Conservation (phyloP, 2,113 vertebrate species). For the Cromileptes altivelis region DNA sequence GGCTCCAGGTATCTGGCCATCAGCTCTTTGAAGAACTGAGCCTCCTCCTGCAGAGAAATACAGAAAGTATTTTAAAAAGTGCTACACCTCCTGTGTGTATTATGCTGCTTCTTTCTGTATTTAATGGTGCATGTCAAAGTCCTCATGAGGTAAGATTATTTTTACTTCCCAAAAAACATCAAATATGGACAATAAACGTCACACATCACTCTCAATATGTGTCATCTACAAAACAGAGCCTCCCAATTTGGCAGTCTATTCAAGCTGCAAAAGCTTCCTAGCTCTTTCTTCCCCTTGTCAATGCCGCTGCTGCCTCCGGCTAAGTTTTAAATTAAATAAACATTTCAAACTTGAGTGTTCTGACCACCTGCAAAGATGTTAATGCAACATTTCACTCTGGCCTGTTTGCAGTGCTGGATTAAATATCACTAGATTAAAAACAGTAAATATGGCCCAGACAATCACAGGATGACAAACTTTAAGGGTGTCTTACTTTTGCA, state of each 20-base stretch:
- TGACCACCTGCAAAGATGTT: not conserved
- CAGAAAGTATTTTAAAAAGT: not conserved
- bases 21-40: constrained; percentile 39
- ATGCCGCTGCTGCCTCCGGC: too few species aligned
- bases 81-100: not conserved
- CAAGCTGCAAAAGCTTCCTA: too few species aligned
- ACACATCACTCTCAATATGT: too few species aligned
- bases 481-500: not conserved
- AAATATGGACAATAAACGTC: not conserved
- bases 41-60: constrained; percentile 35
- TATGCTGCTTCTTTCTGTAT: not conserved
- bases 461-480: too few species aligned
- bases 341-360: too few species aligned
- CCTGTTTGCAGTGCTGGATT: not conserved
- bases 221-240: too few species aligned
- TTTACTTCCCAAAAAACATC: not conserved
- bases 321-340: not conserved
- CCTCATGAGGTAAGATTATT: not conserved
- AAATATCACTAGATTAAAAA: too few species aligned
- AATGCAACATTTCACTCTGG: too few species aligned
- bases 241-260: too few species aligned
- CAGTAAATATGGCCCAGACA: too few species aligned
- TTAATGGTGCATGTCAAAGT: not conserved
- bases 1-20: constrained; percentile 43
- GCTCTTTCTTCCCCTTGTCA: too few species aligned